phyloP scores from a whole-genome alignment of 1,140 invertebrate species.

The Scaptomyza hsui region DNA sequence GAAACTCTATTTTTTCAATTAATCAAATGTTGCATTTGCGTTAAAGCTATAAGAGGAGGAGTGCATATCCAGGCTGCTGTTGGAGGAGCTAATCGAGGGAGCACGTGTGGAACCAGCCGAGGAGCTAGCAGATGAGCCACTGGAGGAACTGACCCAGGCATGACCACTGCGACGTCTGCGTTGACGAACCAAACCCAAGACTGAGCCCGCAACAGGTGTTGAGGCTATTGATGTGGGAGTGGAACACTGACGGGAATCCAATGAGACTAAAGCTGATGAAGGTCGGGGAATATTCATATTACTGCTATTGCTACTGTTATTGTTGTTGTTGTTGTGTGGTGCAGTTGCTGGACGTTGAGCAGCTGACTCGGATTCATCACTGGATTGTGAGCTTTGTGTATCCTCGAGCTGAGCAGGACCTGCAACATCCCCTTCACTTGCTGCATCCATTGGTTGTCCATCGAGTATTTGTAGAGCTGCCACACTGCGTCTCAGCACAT shows the following conservation, averaged over 20 bases:
- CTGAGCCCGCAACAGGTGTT: constrained; percentile 73
- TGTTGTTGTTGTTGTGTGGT: constrained; percentile 20
- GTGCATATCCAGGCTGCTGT: constrained; percentile 62
- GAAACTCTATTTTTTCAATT: not conserved
- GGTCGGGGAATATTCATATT: constrained; percentile 15
- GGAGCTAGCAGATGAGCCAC: constrained; percentile 61
- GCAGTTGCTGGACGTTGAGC: constrained; percentile 59
- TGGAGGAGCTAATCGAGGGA: constrained; percentile 61
- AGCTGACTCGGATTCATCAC: constrained; percentile 48
- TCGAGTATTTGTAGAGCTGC: constrained; percentile 84
- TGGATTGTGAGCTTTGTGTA: constrained; percentile 58
- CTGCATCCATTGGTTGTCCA: constrained; percentile 54
- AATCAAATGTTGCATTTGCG: constrained; percentile 51
- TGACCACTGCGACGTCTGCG: constrained; percentile 61
- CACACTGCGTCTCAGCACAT: constrained; percentile 78
- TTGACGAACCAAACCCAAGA: constrained; percentile 69
- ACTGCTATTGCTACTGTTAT: not conserved
- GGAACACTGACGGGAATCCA: constrained; percentile 45
- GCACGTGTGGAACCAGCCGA: constrained; percentile 55
- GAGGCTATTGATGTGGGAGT: constrained; percentile 15
- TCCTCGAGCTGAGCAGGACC: constrained; percentile 19
- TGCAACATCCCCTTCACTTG: not conserved
- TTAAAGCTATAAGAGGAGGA: constrained; percentile 55
- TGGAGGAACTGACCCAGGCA: constrained; percentile 72
- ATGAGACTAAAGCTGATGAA: constrained; percentile 30